phyloP scores from a whole-genome alignment of 1,140 invertebrate genomes.

The Eubasilissa regina region DNA sequence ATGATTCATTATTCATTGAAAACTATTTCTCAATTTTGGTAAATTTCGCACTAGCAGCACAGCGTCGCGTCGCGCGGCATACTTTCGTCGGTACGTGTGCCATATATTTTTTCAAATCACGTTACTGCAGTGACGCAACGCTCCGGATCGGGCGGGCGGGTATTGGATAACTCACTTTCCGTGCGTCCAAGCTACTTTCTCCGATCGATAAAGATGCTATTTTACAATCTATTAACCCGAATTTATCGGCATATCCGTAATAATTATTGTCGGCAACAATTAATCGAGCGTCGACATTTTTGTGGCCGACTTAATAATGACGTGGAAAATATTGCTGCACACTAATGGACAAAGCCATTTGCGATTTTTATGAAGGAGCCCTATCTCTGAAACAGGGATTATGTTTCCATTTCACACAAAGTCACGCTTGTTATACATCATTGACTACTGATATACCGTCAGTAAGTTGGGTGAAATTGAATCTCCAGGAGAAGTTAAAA shows the following conservation, averaged over 20 bases:
- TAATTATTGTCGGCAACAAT: neutral
- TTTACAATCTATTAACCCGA: constrained; percentile 24
- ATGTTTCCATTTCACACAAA: no score
- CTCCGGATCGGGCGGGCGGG: neutral
- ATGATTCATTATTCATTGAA: no score
- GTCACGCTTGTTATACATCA: no score
- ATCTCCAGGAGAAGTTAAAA: no score
- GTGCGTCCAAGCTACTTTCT: neutral
- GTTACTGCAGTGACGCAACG: constrained; percentile 9
- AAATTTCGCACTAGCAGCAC: no score
- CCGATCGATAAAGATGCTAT: constrained; percentile 11
- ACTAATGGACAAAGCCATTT: no score
- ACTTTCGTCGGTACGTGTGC: neutral
- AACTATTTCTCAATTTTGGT: no score
- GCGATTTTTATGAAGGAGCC: no score
- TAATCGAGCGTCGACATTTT: neutral
- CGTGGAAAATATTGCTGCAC: no score
- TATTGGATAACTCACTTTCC: constrained; percentile 24
- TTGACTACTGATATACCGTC: no score
- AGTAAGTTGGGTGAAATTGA: no score
- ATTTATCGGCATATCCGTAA: neutral
- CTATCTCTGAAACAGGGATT: no score
- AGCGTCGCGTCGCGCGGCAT: neutral
- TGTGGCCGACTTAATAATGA: neutral
- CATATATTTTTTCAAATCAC: constrained; percentile 15